Conservation (phyloP, 2,113 vertebrate genomes). For the Nicator chloris region DNA sequence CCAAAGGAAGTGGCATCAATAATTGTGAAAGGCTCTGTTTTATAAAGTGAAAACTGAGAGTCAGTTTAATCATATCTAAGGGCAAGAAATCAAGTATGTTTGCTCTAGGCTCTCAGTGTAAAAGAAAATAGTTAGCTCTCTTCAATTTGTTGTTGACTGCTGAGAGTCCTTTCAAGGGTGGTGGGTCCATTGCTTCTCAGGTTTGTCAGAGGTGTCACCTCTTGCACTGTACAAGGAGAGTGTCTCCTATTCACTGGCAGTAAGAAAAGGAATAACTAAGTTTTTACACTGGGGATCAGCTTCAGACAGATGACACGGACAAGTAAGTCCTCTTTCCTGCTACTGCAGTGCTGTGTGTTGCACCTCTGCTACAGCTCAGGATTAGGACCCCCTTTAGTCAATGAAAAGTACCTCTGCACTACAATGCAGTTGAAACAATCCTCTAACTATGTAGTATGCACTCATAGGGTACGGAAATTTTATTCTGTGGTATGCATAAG, state of each 20-base stretch:
- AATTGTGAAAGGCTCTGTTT: neutral
- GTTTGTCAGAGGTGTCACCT: neutral
- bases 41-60: neutral
- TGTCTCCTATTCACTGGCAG: neutral
- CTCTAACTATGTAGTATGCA: neutral
- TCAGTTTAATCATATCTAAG: neutral
- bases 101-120: neutral
- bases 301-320: neutral
- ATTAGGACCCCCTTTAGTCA: neutral
- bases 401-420: neutral
- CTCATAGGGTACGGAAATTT: too few species aligned
- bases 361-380: neutral
- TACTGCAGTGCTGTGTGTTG: neutral
- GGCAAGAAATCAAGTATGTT: neutral
- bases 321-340: neutral
- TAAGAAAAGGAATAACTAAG: neutral
- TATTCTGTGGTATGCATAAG: too few species aligned
- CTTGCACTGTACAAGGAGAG: neutral
- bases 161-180: neutral
- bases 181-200: neutral
- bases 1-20: rapidly evolving
- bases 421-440: neutral
- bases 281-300: neutral
- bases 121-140: neutral
- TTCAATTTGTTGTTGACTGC: neutral